Evolutionary conservation across 1,140 invertebrate genomes (phyloP).

Genomic region (Bathynomus jamesi): DNA sequence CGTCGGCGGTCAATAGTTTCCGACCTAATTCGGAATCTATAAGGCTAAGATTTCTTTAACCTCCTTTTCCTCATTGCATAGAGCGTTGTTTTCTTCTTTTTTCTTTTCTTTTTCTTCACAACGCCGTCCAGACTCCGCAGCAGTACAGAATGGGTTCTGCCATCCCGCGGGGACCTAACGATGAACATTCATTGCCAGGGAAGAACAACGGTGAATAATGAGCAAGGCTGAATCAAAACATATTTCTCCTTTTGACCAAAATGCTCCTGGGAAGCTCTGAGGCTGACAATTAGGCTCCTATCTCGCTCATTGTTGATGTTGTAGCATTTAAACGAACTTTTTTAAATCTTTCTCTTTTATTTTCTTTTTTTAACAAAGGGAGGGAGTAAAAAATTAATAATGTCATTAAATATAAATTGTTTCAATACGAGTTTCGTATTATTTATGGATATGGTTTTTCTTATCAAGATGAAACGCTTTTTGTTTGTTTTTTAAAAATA

Average conservation of each 20-base stretch:
- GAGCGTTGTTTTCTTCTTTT: background rate
- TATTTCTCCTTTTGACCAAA: background rate
- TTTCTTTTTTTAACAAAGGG: background rate
- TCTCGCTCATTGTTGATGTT: background rate
- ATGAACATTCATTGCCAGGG: background rate
- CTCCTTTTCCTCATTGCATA: background rate
- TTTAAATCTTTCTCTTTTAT: background rate
- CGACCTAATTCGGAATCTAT: no score
- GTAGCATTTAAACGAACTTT: background rate
- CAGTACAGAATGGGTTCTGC: background rate
- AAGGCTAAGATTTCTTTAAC: no score
- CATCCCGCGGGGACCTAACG: background rate
- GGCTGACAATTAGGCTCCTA: background rate
- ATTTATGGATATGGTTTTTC: background rate
- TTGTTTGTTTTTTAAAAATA: background rate
- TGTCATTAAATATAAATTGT: background rate
- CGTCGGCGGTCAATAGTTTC: no score
- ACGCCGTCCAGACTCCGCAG: background rate
- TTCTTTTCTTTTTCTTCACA: background rate
- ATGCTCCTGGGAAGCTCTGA: background rate
- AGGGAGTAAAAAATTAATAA: background rate
- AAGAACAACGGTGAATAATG: background rate
- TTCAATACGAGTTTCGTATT: background rate
- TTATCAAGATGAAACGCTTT: constrained; percentile 1
- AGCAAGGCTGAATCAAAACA: background rate